Conservation (phyloP, 2,888 invertebrate genomes). For the Erebia palarica region DNA sequence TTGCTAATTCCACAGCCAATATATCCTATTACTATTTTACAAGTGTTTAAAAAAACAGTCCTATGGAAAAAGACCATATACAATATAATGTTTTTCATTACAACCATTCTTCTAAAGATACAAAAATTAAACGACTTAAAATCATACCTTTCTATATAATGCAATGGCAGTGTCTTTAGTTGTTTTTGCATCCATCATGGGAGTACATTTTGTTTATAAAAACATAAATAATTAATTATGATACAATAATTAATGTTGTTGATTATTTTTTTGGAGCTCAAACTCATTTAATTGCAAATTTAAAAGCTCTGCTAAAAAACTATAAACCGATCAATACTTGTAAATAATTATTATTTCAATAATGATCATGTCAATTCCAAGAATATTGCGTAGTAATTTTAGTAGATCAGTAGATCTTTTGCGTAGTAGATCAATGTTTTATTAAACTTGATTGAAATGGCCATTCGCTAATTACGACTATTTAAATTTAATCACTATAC, state of each 20-base stretch:
- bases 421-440: background rate
- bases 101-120: constrained; percentile 17
- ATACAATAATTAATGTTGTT: background rate
- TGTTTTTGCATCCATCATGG: constrained; percentile 4
- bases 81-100: constrained; percentile 27
- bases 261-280: background rate
- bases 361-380: background rate
- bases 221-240: no score
- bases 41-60: constrained; percentile 22
- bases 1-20: constrained; percentile 49
- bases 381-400: constrained; percentile 3
- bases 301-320: no score
- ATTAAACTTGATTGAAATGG: background rate
- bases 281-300: no score
- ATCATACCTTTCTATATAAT: constrained; percentile 18
- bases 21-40: constrained; percentile 34
- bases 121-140: constrained; percentile 27
- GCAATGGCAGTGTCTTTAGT: constrained; percentile 33
- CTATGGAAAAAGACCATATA: constrained; percentile 8
- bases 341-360: background rate
- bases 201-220: no score
- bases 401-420: no score
- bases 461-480: constrained; percentile 2
- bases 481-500: constrained; percentile 1
- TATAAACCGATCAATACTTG: background rate